phyloP scores from a whole-genome alignment of 2,888 invertebrate genomes.

The Hydraecia micacea region DNA sequence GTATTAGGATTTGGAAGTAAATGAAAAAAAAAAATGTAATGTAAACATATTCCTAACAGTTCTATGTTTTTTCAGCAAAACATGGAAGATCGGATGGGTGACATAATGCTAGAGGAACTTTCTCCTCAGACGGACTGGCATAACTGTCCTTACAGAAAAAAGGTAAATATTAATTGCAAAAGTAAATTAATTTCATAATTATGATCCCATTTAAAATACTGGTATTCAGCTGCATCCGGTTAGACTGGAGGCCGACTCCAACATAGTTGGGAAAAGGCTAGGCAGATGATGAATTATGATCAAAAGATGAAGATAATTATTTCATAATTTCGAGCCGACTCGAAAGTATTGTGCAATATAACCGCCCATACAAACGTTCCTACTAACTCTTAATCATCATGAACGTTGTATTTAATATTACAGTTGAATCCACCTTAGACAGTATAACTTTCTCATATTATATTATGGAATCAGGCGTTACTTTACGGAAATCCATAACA shows the following conservation, averaged over 20 bases:
- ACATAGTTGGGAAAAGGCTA: background rate
- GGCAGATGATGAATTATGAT: background rate
- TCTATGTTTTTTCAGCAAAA: constrained; percentile 23
- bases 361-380: background rate
- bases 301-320: background rate
- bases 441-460: background rate
- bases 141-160: constrained; percentile 42
- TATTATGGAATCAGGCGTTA: no score
- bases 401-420: background rate
- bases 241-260: no score
- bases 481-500: no score
- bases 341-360: background rate
- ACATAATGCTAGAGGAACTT: background rate
- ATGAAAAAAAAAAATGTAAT: no score
- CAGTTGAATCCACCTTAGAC: background rate
- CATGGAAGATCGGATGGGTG: constrained; percentile 31
- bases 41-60: background rate
- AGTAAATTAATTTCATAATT: background rate
- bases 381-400: background rate
- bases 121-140: constrained; percentile 42
- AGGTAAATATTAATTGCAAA: constrained; percentile 17
- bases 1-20: background rate
- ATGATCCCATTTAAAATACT: background rate
- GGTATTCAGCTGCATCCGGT: background rate
- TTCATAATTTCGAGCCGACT: background rate